Evolutionary conservation across 2,888 invertebrate species (phyloP).

Genomic region (Cataglyphis altisquamis): DNA sequence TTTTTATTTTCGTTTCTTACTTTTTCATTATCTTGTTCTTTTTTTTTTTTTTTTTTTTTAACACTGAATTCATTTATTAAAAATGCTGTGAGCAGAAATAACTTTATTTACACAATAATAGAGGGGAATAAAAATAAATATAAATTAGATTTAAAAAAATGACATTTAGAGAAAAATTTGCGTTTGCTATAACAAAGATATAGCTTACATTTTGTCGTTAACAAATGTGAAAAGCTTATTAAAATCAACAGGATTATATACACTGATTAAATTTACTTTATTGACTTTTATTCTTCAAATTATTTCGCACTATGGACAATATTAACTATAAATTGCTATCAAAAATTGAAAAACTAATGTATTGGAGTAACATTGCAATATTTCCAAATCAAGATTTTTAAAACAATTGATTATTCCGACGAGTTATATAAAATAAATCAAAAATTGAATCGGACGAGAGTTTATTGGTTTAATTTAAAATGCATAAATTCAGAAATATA

Average conservation of each 20-base stretch:
- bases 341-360: slow-evolving; percentile 47
- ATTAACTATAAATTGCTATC: slow-evolving; percentile 42
- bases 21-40: not conserved
- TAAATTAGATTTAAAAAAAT: not conserved
- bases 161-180: not conserved
- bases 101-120: slow-evolving; percentile 2
- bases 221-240: slow-evolving; percentile 24
- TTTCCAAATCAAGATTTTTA: slow-evolving; percentile 39
- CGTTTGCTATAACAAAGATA: slow-evolving; percentile 43
- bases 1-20: not conserved
- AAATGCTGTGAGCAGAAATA: not conserved
- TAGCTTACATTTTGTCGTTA: slow-evolving; percentile 10
- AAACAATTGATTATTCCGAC: slow-evolving; percentile 35
- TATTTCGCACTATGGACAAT: slow-evolving; percentile 24
- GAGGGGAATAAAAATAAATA: not conserved
- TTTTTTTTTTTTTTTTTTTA: not conserved
- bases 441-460: slow-evolving; percentile 23
- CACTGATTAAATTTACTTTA: slow-evolving; percentile 37
- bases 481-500: slow-evolving; percentile 15
- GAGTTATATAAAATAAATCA: slow-evolving; percentile 40
- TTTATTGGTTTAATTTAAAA: slow-evolving; percentile 41
- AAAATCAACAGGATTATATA: slow-evolving; percentile 11
- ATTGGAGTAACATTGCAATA: slow-evolving; percentile 6
- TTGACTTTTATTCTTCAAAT: slow-evolving; percentile 42
- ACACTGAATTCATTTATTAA: not conserved